Evolutionary conservation across 2,888 invertebrate species (phyloP).

Genomic region (Emmelina monodactyla): DNA sequence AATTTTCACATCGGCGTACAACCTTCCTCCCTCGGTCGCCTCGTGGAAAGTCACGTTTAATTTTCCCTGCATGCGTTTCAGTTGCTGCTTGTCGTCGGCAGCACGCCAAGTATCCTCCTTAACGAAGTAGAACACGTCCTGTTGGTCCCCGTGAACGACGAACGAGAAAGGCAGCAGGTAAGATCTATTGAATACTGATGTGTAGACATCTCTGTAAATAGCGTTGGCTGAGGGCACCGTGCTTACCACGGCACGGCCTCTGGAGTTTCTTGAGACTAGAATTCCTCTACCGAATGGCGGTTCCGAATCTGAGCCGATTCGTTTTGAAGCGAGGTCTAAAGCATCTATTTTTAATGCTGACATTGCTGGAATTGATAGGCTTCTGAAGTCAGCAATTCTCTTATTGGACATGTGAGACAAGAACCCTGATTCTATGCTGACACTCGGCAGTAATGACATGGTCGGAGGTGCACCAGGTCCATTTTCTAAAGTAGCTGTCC

Average conservation of each 20-base stretch:
- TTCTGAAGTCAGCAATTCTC: constrained; percentile 78
- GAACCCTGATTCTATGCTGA: constrained; percentile 84
- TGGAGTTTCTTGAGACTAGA: constrained; percentile 79
- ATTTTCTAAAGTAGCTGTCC: constrained; percentile 56
- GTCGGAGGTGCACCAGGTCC: constrained; percentile 67
- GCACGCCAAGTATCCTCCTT: constrained; percentile 92
- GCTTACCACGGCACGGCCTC: constrained; percentile 82
- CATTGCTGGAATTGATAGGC: constrained; percentile 79
- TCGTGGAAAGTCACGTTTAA: constrained; percentile 93
- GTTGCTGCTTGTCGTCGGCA: constrained; percentile 85
- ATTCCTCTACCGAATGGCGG: constrained; percentile 90
- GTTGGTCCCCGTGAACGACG: constrained; percentile 86
- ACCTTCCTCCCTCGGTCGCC: constrained; percentile 77
- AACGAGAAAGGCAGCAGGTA: constrained; percentile 87
- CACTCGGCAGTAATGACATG: constrained; percentile 71
- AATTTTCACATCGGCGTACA: constrained; percentile 87
- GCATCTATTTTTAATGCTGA: constrained; percentile 83
- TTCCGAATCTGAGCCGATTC: constrained; percentile 84
- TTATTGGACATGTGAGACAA: constrained; percentile 81
- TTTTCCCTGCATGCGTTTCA: constrained; percentile 88
- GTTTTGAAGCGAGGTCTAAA: constrained; percentile 75
- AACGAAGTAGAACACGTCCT: constrained; percentile 81
- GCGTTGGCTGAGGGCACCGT: constrained; percentile 90
- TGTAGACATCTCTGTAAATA: constrained; percentile 91
- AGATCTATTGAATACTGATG: constrained; percentile 90